A percentile compares a stretch with the other conserved stretches of the same genome.
Evolutionary conservation across 2,113 vertebrate species (phyloP).

Genomic region (Rhabdornis inornatus): DNA sequence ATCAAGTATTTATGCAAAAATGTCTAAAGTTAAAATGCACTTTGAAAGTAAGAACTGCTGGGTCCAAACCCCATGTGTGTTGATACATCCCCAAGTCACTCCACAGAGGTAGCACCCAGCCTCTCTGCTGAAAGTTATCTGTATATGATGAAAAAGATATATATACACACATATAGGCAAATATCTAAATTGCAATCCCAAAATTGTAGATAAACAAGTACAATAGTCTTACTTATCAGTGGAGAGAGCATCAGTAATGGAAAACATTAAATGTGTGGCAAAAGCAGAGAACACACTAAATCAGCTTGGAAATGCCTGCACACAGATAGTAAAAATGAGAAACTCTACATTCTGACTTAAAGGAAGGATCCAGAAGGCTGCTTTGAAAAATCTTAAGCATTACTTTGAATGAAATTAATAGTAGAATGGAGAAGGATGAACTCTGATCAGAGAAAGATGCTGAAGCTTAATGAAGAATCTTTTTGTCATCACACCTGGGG

Average conservation of each 20-base stretch:
- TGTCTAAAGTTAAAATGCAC: background rate
- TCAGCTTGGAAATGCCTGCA: background rate
- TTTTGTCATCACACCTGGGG: background rate
- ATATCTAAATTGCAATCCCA: background rate
- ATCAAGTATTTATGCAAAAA: background rate
- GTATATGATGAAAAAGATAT: background rate
- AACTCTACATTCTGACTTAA: background rate
- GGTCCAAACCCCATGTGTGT: background rate
- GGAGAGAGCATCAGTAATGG: background rate
- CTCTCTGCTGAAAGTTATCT: background rate
- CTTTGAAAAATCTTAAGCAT: background rate
- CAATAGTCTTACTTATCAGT: background rate
- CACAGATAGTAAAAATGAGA: background rate
- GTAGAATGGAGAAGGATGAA: conserved; percentile 36
- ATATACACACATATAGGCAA: background rate
- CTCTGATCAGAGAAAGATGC: background rate
- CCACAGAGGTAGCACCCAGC: background rate
- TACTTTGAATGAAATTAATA: background rate
- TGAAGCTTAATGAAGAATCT: background rate
- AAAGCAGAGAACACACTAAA: background rate
- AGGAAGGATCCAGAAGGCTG: background rate
- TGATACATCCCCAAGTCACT: background rate
- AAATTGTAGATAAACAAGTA: background rate
- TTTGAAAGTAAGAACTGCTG: background rate
- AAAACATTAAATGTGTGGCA: background rate